A percentile compares a stretch with the other conserved stretches of the same genome.
phyloP scores from a whole-genome alignment of 1,140 invertebrate species.

The Bombus sylvicola region DNA sequence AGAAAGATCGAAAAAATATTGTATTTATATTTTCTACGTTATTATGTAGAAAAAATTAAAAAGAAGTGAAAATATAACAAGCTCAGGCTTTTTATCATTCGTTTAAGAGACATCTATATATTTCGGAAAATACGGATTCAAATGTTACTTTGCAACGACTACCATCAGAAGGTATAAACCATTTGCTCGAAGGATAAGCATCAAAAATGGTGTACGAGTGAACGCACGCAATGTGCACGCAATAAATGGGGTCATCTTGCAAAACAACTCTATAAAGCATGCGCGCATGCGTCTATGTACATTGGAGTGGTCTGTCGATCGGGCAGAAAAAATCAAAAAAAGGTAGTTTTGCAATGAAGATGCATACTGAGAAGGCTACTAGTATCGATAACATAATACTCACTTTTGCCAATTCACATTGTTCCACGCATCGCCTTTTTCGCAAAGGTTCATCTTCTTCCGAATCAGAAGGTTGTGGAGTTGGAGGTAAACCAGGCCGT shows the following conservation, averaged over 20 bases:
- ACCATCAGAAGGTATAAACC: constrained; percentile 33
- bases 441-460: constrained; percentile 81
- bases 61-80: neutral
- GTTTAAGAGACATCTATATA: constrained; percentile 10
- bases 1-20: neutral
- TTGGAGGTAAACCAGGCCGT: constrained; percentile 76
- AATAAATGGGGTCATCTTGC: constrained; percentile 55
- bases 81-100: neutral
- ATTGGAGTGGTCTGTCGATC: constrained; percentile 40
- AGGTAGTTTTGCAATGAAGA: constrained; percentile 2
- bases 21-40: neutral
- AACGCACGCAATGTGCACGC: constrained; percentile 29
- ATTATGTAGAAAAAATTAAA: neutral
- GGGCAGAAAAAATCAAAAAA: constrained; percentile 38
- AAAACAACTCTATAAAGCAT: constrained; percentile 43
- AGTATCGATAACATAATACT: constrained; percentile 47
- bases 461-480: constrained; percentile 83
- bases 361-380: neutral
- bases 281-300: constrained; percentile 17
- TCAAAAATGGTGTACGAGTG: constrained; percentile 41
- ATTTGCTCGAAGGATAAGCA: constrained; percentile 52
- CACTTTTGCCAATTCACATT: constrained; percentile 79
- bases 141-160: constrained; percentile 9
- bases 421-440: constrained; percentile 72
- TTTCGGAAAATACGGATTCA: neutral